Evolutionary conservation across 2,113 vertebrate genomes (phyloP).

Genomic region (Albula glossodonta): DNA sequence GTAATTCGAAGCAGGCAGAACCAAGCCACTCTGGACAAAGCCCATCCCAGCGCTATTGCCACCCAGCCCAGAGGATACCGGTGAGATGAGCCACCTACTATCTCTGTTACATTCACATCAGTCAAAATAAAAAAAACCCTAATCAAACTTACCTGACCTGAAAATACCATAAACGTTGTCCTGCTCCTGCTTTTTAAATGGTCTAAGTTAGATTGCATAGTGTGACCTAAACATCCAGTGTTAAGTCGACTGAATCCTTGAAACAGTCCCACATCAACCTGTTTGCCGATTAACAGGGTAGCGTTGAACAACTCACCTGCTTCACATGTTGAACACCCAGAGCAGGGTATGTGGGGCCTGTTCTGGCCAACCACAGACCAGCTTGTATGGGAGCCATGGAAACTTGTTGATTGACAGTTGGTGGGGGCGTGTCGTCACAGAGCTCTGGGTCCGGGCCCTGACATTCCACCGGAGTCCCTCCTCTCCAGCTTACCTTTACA

Average conservation of each 20-base stretch:
- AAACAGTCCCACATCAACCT: neutral
- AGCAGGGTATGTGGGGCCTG: neutral
- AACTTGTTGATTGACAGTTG: neutral
- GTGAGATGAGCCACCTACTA: constrained; percentile 34
- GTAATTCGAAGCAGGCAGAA: constrained; percentile 87
- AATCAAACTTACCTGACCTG: neutral
- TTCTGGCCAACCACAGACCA: neutral
- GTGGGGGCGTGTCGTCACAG: constrained; percentile 53
- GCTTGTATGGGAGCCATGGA: neutral
- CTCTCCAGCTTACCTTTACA: constrained; percentile 65
- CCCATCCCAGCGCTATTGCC: constrained; percentile 59
- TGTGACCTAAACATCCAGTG: neutral
- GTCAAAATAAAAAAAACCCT: neutral
- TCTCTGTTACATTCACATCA: neutral
- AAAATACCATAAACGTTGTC: neutral
- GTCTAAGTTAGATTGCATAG: neutral
- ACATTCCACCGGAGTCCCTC: constrained; percentile 68
- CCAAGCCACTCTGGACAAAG: constrained; percentile 79
- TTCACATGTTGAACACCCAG: neutral
- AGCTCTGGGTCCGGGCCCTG: constrained; percentile 73
- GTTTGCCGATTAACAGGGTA: neutral
- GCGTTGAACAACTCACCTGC: neutral
- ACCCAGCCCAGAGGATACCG: constrained; percentile 65
- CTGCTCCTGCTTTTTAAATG: too few species aligned
- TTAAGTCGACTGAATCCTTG: neutral